Base-by-base conservation (phyloP, 2,113 vertebrate genomes). In the Tenebrosternarchus preto region DNA sequence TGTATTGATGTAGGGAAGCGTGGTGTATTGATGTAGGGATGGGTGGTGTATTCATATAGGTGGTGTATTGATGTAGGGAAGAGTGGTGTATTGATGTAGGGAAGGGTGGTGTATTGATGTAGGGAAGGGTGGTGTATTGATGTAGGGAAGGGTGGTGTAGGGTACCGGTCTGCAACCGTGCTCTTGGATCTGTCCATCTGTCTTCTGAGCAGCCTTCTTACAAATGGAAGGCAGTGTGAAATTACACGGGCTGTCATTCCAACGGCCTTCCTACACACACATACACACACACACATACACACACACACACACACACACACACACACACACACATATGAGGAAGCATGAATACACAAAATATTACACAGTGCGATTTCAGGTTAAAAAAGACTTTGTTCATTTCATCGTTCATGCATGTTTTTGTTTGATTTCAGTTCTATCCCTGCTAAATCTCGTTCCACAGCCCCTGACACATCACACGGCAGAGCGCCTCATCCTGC, bases 191-290 rank as follows among this genome's bases (percentile, higher is more conserved):
- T 92, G 88, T 50, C 93, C 95, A 7, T 96, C 94, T 67, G 87
- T 93, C 89, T 95, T 94, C 74, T 92, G 93, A 4, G 95, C 96
- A 0, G 90, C 86, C 80, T 98, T 99, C 92, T 98, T 98, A 83
- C 98, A 99, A 92, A 99, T 95, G 88, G 94, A 98, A 0, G 96
- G 95, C 88, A 98, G 89, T n/a, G 95, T 95, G 86, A 94, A 89
- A 90, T 98, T 98, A 88, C 98, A 99, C 0, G 98, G 96, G 84
- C 94, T 97, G 90, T 98, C 98, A 0, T 99, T 97, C 98, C 98
- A 99, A 78, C 96, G 95, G 43, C 96, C 96, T 60, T 96, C 96
- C 98, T 99, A 88, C 85, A 89, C 59, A 85, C 19, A 79, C 66
- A 69, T 57, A 83, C 59, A 74, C 59, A 75, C 20, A 64, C 43